phyloP scores from a whole-genome alignment of 35 echinoderm and acorn worm species.

The Apostichopus californicus region DNA sequence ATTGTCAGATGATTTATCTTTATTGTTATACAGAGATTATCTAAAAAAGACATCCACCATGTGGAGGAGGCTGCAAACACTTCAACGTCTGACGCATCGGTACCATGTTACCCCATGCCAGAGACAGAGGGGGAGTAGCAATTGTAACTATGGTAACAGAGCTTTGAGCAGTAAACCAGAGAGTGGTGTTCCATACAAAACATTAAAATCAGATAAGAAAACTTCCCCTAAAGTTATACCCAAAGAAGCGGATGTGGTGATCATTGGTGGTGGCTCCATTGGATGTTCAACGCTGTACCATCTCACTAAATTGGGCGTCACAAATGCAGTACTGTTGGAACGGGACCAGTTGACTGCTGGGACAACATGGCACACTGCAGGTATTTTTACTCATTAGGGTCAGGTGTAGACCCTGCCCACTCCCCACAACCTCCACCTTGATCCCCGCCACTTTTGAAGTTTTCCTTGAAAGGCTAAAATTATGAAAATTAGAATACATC shows the following conservation, averaged over 20 bases:
- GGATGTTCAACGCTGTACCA: conserved; percentile 93
- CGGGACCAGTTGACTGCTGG: conserved; percentile 92
- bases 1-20: background rate
- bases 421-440: too few species aligned
- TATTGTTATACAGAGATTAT: background rate
- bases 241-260: conserved; percentile 70
- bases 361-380: conserved; percentile 97
- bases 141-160: background rate
- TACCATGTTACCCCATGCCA: background rate
- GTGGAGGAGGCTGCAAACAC: background rate
- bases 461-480: too few species aligned
- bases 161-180: background rate
- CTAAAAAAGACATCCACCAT: background rate
- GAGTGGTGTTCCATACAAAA: conserved; percentile 64
- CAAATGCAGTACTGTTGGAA: conserved; percentile 82
- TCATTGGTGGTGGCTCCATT: conserved; percentile 89
- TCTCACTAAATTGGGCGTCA: conserved; percentile 84
- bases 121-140: too few species aligned
- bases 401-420: too few species aligned
- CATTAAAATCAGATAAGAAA: conserved; percentile 49
- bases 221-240: conserved; percentile 50
- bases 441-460: too few species aligned
- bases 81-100: background rate
- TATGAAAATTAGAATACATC: too few species aligned
- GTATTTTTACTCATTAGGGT: background rate